phyloP scores from a whole-genome alignment of 2,888 invertebrate species.

The Sepiola atlantica region DNA sequence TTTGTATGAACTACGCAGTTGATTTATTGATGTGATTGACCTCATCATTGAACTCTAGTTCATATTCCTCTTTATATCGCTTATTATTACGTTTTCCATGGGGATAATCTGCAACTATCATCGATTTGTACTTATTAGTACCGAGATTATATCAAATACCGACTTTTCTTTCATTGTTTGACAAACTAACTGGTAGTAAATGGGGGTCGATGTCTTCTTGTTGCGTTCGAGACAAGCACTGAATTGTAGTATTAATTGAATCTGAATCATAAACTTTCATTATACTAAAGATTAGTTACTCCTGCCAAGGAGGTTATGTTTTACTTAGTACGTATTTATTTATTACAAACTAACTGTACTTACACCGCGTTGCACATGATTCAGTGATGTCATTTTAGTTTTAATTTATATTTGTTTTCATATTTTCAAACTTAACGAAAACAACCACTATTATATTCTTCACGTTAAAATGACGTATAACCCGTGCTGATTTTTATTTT shows the following conservation, averaged over 20 bases:
- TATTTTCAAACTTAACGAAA: too few species aligned
- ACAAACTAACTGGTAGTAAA: background rate
- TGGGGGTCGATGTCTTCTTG: background rate
- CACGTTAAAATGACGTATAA: too few species aligned
- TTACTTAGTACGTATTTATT: too few species aligned
- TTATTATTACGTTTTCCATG: background rate
- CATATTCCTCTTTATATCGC: background rate
- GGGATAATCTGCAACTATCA: background rate
- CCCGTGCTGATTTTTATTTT: too few species aligned
- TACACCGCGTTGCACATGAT: too few species aligned
- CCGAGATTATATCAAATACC: background rate
- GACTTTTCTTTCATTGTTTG: background rate
- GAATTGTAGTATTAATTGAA: background rate
- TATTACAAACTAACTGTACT: too few species aligned
- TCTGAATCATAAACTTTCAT: background rate
- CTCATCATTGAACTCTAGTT: background rate
- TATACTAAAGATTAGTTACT: background rate
- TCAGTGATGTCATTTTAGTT: too few species aligned
- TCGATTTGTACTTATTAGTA: background rate
- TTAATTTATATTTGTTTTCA: too few species aligned
- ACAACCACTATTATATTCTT: too few species aligned
- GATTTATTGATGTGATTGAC: background rate
- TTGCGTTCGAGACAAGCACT: background rate
- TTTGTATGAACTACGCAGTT: background rate
- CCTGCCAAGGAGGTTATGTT: too few species aligned